Percentiles rank a stretch among this genome's conserved stretches.
These are phyloP conservation scores for Carcina quercana DNA, from an alignment of 2,888 invertebrate species.

Conservation along the genomic window DNA sequence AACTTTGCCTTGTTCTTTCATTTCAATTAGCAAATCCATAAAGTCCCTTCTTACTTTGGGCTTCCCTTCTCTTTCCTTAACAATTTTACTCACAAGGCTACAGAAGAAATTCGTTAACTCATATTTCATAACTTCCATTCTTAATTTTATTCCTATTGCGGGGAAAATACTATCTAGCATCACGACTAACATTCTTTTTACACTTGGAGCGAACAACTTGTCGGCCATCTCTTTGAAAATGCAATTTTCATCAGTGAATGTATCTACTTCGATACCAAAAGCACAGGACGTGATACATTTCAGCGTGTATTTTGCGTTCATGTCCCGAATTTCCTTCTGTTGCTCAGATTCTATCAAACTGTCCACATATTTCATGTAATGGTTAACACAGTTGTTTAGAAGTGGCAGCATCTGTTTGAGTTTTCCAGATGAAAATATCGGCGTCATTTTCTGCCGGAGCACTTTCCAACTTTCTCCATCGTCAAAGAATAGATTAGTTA, in stretches of 20 bases:
- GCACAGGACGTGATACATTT: constrained; percentile 34
- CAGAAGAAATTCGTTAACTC: constrained; percentile 11
- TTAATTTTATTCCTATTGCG: constrained; percentile 4
- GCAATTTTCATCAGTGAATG: constrained; percentile 25
- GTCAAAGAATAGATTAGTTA: constrained; percentile 27
- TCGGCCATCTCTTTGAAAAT: constrained; percentile 25
- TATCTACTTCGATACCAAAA: constrained; percentile 30
- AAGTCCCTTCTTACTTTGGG: constrained; percentile 8
- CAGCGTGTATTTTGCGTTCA: constrained; percentile 31
- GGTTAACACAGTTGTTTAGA: constrained; percentile 26
- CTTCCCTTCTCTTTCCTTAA: constrained; percentile 10
- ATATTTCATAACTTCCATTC: neutral
- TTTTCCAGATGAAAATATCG: constrained; percentile 30
- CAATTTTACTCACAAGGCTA: constrained; percentile 10
- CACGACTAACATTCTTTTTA: constrained; percentile 5
- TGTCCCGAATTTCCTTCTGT: constrained; percentile 26
- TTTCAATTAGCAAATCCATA: constrained; percentile 10
- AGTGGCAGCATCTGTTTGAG: constrained; percentile 35
- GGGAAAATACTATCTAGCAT: constrained; percentile 21
- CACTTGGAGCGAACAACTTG: constrained; percentile 13
- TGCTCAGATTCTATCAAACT: constrained; percentile 15
- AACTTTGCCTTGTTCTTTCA: constrained; percentile 10
- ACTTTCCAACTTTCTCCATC: constrained; percentile 36
- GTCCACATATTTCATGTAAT: constrained; percentile 22
- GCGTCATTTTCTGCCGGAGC: constrained; percentile 31